Evolutionary conservation across 2,888 invertebrate species (phyloP).

Genomic region (Ectemnius cavifrons): DNA sequence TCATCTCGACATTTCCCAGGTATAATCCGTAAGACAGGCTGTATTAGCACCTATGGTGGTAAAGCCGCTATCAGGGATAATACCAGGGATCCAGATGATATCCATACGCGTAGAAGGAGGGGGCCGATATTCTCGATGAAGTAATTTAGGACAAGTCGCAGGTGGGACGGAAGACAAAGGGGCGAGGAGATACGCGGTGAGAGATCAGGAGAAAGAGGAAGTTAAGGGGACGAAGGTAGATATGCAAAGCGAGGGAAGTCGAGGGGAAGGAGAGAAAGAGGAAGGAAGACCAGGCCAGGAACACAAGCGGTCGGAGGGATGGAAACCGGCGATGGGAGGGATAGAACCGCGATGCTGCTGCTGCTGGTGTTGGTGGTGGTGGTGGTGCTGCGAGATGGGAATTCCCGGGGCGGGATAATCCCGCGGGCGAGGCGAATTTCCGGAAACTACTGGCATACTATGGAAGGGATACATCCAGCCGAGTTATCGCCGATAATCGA

Average conservation of each 20-base stretch:
- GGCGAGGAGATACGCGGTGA: background rate
- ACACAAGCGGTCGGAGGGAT: conserved; percentile 23
- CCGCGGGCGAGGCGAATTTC: conserved; percentile 61
- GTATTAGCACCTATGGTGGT: too few relatives aligned
- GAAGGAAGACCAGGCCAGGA: conserved; percentile 11
- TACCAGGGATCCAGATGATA: conserved; percentile 8
- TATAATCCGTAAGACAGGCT: too few relatives aligned
- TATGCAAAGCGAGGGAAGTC: background rate
- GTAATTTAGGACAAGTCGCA: conserved; percentile 60
- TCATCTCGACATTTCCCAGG: too few relatives aligned
- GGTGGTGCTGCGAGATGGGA: conserved; percentile 51
- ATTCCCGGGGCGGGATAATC: conserved; percentile 61
- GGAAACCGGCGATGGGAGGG: conserved; percentile 2
- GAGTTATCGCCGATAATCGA: conserved; percentile 66
- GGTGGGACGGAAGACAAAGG: conserved; percentile 39
- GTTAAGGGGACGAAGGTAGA: conserved; percentile 3
- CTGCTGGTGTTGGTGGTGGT: background rate
- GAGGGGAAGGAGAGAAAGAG: conserved; percentile 15
- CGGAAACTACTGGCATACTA: conserved; percentile 56
- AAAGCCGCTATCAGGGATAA: background rate
- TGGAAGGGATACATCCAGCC: conserved; percentile 62
- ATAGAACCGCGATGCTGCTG: conserved; percentile 37
- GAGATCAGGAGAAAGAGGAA: conserved; percentile 7
- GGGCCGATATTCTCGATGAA: conserved; percentile 50
- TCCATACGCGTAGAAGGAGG: background rate